Evolutionary conservation across 2,888 invertebrate species (phyloP).

Genomic region (Matsumyia berberina): DNA sequence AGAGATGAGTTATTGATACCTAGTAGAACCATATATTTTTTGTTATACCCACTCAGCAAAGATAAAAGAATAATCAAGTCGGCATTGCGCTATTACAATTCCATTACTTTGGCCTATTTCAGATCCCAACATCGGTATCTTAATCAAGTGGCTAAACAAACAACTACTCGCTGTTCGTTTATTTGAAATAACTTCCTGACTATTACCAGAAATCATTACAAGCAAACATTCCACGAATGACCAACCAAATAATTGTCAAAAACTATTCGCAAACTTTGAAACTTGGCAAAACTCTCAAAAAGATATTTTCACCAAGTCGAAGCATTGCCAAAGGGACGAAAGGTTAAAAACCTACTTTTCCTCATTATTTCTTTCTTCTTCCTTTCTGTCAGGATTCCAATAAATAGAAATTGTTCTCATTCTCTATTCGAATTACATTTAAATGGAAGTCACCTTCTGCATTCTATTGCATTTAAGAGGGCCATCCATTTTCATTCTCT

Average conservation of each 20-base stretch:
- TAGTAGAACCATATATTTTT: too few species aligned
- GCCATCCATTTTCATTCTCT: slow-evolving; percentile 9
- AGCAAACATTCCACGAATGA: not conserved
- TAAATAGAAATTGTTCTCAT: slow-evolving; percentile 25
- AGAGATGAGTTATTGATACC: too few species aligned
- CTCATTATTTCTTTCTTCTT: slow-evolving; percentile 33
- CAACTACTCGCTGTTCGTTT: too few species aligned
- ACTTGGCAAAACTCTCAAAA: slow-evolving; percentile 54
- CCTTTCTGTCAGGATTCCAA: slow-evolving; percentile 50
- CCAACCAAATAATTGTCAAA: not conserved
- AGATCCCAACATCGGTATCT: too few species aligned
- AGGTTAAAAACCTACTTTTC: slow-evolving; percentile 9
- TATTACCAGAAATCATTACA: not conserved
- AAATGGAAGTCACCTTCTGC: slow-evolving; percentile 42
- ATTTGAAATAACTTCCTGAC: not conserved
- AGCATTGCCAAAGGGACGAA: slow-evolving; percentile 24
- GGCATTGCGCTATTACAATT: too few species aligned
- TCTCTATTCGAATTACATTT: slow-evolving; percentile 50
- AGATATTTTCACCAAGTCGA: slow-evolving; percentile 26
- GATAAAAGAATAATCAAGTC: too few species aligned
- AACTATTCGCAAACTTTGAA: slow-evolving; percentile 29
- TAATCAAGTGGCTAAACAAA: too few species aligned
- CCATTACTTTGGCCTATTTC: too few species aligned
- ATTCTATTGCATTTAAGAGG: slow-evolving; percentile 38
- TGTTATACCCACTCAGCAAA: too few species aligned